Evolutionary conservation across 2,797 vertebrate species (phyloP), one percentile per base, ranked within the genome.

Genomic region (Gastrophryne carolinensis): DNA sequence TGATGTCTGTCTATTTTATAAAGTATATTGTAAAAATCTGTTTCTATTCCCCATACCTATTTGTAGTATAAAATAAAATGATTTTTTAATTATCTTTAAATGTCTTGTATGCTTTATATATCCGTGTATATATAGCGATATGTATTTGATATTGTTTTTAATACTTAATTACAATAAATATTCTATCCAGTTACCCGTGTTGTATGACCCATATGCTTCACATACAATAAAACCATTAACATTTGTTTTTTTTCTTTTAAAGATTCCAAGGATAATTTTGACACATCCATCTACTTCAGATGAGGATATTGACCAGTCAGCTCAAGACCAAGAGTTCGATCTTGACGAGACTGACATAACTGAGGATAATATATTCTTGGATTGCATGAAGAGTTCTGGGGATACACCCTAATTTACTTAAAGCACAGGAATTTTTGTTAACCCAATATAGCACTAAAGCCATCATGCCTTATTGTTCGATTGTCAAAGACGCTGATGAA

Each of bases 181-280:
- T 15, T 39, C 15, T 39, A 39, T 39, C 9, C 15, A 39, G 37
- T 39, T n/a, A 15, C 37, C 9, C 9, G 15, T 39, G 6, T 49
- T 49, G 15, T n/a, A n/a, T n/a, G n/a, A n/a, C n/a, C n/a, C n/a
- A n/a, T n/a, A n/a, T n/a, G n/a, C n/a, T n/a, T n/a, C n/a, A n/a
- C n/a, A n/a, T n/a, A n/a, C n/a, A n/a, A n/a, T n/a, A n/a, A n/a
- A n/a, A n/a, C n/a, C n/a, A n/a, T n/a, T n/a, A n/a, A n/a, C n/a
- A 37, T 58, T 19, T 47, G 2, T 35, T 73, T 53, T 83, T 74
- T 82, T 2, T 69, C 58, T 44, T 79, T n/a, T 68, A 79, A 75
- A 95, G 94, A 93, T 95, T 82, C 93, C 94, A 34, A 83, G 86
- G 73, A 94, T 96, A 84, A 91, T 95, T 84, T 90, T 96, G 81